Conservation (phyloP, 2,113 vertebrate species). For the Clarias batrachus region DNA sequence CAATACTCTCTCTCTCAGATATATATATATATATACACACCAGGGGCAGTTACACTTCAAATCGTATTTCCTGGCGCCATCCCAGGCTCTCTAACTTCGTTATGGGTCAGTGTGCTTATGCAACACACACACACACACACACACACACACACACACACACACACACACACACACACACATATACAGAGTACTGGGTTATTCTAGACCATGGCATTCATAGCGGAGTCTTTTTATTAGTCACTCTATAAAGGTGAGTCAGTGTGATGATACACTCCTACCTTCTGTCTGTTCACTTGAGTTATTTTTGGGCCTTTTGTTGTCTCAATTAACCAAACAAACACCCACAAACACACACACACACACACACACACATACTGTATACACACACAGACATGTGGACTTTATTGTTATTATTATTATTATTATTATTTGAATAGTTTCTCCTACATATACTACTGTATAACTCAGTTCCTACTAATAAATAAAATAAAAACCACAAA, state of each 20-base stretch:
- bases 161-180: slow-evolving; percentile 11
- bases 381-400: neutral
- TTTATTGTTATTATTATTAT: no score
- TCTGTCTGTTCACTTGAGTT: slow-evolving; percentile 20
- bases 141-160: slow-evolving; percentile 19
- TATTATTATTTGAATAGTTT: no score
- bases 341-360: slow-evolving; percentile 3
- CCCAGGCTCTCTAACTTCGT: slow-evolving; percentile 23
- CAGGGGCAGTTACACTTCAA: neutral
- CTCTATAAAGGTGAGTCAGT: slow-evolving; percentile 22
- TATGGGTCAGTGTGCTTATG: slow-evolving; percentile 4
- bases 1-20: neutral
- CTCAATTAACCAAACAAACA: slow-evolving; percentile 10
- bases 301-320: slow-evolving; percentile 22
- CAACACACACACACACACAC: slow-evolving; percentile 21
- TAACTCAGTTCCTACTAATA: no score
- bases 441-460: no score
- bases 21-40: neutral
- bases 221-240: slow-evolving; percentile 11
- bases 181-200: slow-evolving; percentile 10
- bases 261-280: slow-evolving; percentile 37
- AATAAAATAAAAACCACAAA: no score
- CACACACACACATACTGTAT: no score
- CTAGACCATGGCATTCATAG: neutral
- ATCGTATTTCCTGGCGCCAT: slow-evolving; percentile 2